Evolutionary conservation across 2,797 vertebrate genomes (phyloP).

Genomic region (Microctenopoma stevenorrisi): DNA sequence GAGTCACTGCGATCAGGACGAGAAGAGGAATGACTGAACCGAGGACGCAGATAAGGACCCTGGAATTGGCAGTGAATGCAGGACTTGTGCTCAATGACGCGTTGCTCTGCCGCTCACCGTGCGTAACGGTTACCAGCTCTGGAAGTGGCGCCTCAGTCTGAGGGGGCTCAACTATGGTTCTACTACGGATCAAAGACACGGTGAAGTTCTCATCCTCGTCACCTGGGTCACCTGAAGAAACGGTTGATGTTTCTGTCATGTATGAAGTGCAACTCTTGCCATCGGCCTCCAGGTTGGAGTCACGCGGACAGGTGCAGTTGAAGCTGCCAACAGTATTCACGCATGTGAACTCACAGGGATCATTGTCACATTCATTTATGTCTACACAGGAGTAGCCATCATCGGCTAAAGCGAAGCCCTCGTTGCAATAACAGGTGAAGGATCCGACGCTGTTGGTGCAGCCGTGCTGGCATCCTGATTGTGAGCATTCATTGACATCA

Average conservation of each 20-base stretch:
- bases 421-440: slow-evolving; percentile 74
- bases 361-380: slow-evolving; percentile 69
- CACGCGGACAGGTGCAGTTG: slow-evolving; percentile 56
- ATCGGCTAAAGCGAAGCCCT: slow-evolving; percentile 63
- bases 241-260: not conserved
- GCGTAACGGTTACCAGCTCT: slow-evolving; percentile 20
- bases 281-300: slow-evolving; percentile 44
- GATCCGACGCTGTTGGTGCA: slow-evolving; percentile 78
- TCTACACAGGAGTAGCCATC: slow-evolving; percentile 69
- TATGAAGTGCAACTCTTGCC: slow-evolving; percentile 44
- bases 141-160: slow-evolving; percentile 34
- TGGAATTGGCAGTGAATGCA: slow-evolving; percentile 10
- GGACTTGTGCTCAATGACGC: not conserved
- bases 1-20: slow-evolving; percentile 66
- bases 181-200: slow-evolving; percentile 27
- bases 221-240: not conserved
- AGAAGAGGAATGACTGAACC: slow-evolving; percentile 76
- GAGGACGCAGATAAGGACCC: slow-evolving; percentile 73
- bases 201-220: slow-evolving; percentile 25
- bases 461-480: slow-evolving; percentile 60
- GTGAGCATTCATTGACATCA: slow-evolving; percentile 75
- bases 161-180: slow-evolving; percentile 40
- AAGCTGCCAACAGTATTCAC: slow-evolving; percentile 75
- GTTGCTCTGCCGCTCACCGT: slow-evolving; percentile 24
- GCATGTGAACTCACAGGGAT: slow-evolving; percentile 70